Evolutionary conservation across 2,113 vertebrate species (phyloP), one percentile per base, ranked within the genome.

Genomic region (Eretmochelys imbricata): DNA sequence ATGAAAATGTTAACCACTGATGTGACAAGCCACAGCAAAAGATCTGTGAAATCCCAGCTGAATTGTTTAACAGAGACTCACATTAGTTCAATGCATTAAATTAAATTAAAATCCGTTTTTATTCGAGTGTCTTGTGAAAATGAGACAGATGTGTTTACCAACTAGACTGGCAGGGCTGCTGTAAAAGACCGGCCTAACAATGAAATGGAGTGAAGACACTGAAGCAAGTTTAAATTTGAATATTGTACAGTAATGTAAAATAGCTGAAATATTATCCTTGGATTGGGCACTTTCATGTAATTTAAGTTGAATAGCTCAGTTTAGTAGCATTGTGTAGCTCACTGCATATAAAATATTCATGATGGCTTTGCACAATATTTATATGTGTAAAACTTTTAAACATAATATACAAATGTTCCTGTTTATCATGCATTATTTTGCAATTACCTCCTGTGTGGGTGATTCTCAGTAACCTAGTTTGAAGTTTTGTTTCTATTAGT

Each of bases 91-190:
- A 91, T 59, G 17, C 2, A 42, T 42, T 42, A 50, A 85, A 4
- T 86, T 92, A 93, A 96, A 90, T 80, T 84, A 92, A 96, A 95
- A 88, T 16, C 5, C n/a, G 1, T 59, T 95, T 91, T 96, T 97
- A 97, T 93, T 91, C 84, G 14, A 90, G 62, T 91, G 78, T 42
- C 16, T 95, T 94, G 81, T 48, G 79, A 88, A 96, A 94, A 19
- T 38, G 80, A 22, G 76, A 86, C 2, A 75, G 80, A 81, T 79
- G 0, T 31, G 95, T 95, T 94, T 50, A 95, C 82, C 3, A 79
- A 57, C 31, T 87, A 50, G 35, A 87, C 17, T 91, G 51, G 35
- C n/a, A 93, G 55, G 82, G 65, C 17, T 95, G 22, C 59, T 87
- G 82, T 89, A 84, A 20, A 49, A 29, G 93, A 11, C 11, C 90